Evolutionary conservation across 2,113 vertebrate species (phyloP).

Genomic region (Aldabrachelys gigantea): DNA sequence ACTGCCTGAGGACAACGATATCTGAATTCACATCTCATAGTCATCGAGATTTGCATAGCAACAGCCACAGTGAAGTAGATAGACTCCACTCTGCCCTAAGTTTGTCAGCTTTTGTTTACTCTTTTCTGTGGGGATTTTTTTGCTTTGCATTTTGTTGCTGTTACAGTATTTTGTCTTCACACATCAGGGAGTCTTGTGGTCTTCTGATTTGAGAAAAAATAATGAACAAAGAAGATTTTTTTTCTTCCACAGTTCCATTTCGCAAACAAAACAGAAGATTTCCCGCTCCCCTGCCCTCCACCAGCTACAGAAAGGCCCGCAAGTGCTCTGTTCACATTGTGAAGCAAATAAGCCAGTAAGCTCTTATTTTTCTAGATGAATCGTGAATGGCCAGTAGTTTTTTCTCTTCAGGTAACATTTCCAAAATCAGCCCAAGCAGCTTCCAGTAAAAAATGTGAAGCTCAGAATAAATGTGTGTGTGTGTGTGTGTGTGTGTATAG

Average conservation of each 20-base stretch:
- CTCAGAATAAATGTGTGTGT: background rate
- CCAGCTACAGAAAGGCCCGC: conserved; percentile 48
- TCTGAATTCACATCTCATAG: conserved; percentile 17
- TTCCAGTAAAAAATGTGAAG: background rate
- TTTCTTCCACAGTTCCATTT: conserved; percentile 27
- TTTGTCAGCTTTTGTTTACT: conserved; percentile 11
- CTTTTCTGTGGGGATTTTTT: background rate
- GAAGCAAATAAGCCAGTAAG: conserved; percentile 21
- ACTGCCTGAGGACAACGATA: conserved; percentile 15
- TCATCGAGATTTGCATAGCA: conserved; percentile 40
- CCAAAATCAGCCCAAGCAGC: background rate
- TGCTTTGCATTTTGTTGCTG: background rate
- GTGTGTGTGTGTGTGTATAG: too few relatives aligned
- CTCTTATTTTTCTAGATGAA: background rate
- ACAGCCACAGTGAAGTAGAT: conserved; percentile 49
- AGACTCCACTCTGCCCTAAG: background rate
- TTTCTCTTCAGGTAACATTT: background rate
- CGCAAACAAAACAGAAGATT: conserved; percentile 31
- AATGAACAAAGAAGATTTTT: conserved; percentile 30
- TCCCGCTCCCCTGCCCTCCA: conserved; percentile 34
- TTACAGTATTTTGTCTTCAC: background rate
- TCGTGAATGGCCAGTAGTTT: background rate
- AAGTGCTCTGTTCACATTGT: conserved; percentile 46
- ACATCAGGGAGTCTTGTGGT: background rate
- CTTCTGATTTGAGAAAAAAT: background rate